Base-by-base conservation (phyloP, 2,888 invertebrate species). In the Antheraea yamamai region DNA sequence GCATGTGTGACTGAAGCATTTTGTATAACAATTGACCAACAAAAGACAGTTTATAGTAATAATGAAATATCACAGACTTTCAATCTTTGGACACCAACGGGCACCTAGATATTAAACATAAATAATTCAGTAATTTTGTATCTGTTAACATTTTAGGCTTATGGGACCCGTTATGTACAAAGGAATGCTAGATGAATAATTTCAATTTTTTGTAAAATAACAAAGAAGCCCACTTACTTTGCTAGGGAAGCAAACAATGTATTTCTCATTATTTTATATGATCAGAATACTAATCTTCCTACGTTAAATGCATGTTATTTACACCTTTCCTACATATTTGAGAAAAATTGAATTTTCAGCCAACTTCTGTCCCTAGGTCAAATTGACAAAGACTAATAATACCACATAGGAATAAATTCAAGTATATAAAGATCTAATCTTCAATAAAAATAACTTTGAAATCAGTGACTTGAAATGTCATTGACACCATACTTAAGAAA, bases 11-110 rank as follows among this genome's bases (percentile, higher is more conserved):
- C 85, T 81, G 82, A 83, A 89, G 89, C 90, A 91, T 91, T 91
- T 92, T 87, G 88, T 88, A 91, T 92, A 93, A 94, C 94, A 95
- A 95, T 95, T 95, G 95, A 95, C 95, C 89, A 95, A 94, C 93
- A 91, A 95, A 94, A 90, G 94, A 93, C 91, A 93, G 94, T 91
- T 91, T 92, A 91, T 89, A 92, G 90, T 85, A 47, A 47, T 55
- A 87, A 92, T 94, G 93, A 91, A 92, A 94, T 95, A 95, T 95
- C 95, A 95, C 95, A 95, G 95, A 94, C 93, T 92, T 91, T 94
- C 47, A 91, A 92, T 95, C 95, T 95, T 95, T 95, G 95, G 95
- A 95, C 93, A 90, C 92, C 91, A 94, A 93, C 88, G 95, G 95
- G 95, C 88, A 86, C 90, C 89, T 88, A 87, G 89, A 85, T 84